Evolutionary conservation across 1,140 invertebrate genomes (phyloP).

Genomic region (Colletes gigas): DNA sequence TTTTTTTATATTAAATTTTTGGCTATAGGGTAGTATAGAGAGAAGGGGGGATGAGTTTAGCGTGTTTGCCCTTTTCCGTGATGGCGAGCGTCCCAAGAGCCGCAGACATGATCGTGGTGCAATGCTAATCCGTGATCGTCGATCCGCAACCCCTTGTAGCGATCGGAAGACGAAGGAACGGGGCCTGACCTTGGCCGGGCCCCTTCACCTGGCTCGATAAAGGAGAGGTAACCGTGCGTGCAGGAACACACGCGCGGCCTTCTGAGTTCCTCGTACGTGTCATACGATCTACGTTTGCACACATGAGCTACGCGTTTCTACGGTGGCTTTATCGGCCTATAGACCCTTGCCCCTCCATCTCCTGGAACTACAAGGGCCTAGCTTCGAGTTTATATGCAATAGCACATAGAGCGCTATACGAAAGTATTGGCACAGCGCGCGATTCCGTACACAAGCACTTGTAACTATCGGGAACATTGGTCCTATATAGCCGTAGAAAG

Average conservation of each 20-base stretch:
- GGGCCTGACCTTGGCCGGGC: conserved; percentile 73
- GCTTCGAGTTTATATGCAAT: conserved; percentile 45
- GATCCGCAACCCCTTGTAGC: conserved; percentile 77
- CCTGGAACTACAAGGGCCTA: conserved; percentile 30
- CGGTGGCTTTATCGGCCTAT: conserved; percentile 60
- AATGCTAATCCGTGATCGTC: conserved; percentile 79
- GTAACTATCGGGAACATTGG: too few relatives aligned
- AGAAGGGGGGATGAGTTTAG: too few relatives aligned
- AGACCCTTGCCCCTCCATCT: conserved; percentile 10
- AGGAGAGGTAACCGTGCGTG: conserved; percentile 54
- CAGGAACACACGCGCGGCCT: conserved; percentile 33
- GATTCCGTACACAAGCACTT: too few relatives aligned
- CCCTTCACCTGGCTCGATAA: conserved; percentile 77
- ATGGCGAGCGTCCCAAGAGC: conserved; percentile 59
- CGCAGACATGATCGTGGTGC: conserved; percentile 68
- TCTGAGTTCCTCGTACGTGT: conserved; percentile 64
- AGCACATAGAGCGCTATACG: conserved; percentile 41
- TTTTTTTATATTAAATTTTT: too few relatives aligned
- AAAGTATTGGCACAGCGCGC: too few relatives aligned
- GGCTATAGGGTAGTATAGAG: too few relatives aligned
- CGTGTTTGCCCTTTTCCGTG: too few relatives aligned
- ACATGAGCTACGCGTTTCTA: conserved; percentile 40
- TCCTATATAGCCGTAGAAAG: too few relatives aligned
- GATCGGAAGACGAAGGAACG: conserved; percentile 71
- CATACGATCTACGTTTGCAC: conserved; percentile 70